A percentile compares a stretch with the other conserved stretches of the same genome.
Conservation (phyloP, 2,888 invertebrate species). For the Hylaea fasciaria region DNA sequence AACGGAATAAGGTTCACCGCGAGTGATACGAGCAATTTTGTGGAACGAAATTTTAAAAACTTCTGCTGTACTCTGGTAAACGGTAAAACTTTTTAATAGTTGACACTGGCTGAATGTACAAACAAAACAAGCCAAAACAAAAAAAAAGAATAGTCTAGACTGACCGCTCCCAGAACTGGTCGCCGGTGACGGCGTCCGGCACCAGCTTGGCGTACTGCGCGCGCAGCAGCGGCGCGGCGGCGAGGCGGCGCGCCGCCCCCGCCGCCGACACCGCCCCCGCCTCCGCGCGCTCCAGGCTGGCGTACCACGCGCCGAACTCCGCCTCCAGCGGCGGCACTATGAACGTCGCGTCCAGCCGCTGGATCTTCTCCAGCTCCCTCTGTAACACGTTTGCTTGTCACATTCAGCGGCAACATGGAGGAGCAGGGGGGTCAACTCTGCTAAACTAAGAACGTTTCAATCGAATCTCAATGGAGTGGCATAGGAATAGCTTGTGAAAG, state of each 20-base stretch:
- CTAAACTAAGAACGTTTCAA: no score
- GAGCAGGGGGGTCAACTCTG: not conserved
- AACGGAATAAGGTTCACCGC: no score
- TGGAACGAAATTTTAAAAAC: no score
- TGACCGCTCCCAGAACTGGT: conserved; percentile 92
- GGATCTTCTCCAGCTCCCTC: conserved; percentile 89
- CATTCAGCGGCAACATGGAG: not conserved
- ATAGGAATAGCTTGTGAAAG: no score
- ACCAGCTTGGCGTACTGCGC: conserved; percentile 88
- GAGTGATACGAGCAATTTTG: no score
- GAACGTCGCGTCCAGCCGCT: conserved; percentile 90
- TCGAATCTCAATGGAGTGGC: no score
- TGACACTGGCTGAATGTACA: no score
- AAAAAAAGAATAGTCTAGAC: conserved; percentile 19
- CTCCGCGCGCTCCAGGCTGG: conserved; percentile 61
- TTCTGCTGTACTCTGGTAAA: no score
- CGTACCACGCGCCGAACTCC: conserved; percentile 77
- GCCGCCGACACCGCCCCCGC: conserved; percentile 52
- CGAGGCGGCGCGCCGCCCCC: conserved; percentile 60
- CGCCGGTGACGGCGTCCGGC: conserved; percentile 88
- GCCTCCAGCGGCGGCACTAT: conserved; percentile 87
- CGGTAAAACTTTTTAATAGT: no score
- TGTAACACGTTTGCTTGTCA: no score
- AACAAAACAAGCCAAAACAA: no score
- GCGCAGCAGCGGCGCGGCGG: conserved; percentile 77